Evolutionary conservation across 1,140 invertebrate species (phyloP).

Genomic region (Neotoxoptera formosana): DNA sequence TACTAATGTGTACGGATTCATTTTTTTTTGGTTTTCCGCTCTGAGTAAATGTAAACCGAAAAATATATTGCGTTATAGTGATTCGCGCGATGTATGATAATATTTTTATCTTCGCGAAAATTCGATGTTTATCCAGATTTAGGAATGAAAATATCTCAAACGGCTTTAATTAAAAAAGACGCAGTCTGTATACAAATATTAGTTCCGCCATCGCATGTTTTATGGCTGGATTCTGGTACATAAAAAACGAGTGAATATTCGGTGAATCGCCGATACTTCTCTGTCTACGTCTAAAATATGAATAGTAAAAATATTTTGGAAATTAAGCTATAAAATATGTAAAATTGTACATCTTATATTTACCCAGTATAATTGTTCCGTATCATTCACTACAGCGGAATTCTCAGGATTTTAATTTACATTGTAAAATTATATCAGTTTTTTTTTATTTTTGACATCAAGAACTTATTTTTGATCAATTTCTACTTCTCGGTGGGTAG

Average conservation of each 20-base stretch:
- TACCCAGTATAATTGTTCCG: no score
- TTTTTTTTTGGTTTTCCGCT: not conserved
- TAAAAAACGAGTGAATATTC: not conserved
- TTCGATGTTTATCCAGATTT: not conserved
- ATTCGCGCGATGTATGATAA: not conserved
- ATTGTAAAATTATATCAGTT: no score
- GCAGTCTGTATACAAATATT: not conserved
- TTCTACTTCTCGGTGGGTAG: no score
- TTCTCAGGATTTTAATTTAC: no score
- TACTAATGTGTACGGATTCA: no score
- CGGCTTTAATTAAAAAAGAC: not conserved
- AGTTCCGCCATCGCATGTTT: not conserved
- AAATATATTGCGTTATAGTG: not conserved
- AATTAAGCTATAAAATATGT: not conserved
- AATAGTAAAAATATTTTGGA: not conserved
- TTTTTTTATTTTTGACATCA: no score
- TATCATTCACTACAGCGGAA: no score
- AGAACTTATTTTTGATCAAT: no score
- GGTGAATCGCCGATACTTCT: not conserved
- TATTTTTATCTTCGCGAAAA: not conserved
- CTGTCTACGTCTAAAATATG: not conserved
- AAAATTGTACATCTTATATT: not conserved
- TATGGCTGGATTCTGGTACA: not conserved
- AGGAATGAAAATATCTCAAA: not conserved
- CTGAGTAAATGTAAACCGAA: not conserved